Evolutionary conservation across 2,797 vertebrate genomes (phyloP).

Genomic region (Pelobates cultripes): DNA sequence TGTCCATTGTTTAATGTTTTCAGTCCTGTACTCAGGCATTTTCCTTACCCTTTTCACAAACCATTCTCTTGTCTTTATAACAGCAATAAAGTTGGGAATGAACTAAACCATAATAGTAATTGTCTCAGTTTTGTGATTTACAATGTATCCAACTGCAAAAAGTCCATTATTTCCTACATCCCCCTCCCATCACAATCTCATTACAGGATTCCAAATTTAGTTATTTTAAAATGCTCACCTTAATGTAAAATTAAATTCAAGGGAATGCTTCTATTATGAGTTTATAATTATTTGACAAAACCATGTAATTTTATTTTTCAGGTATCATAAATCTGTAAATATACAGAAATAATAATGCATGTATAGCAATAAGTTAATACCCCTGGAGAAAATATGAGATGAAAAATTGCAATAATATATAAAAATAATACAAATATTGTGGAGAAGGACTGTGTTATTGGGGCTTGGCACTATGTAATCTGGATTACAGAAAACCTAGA

Average conservation of each 20-base stretch:
- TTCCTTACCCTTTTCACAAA: slow-evolving; percentile 25
- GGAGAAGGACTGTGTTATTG: too few relatives aligned
- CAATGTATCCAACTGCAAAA: slow-evolving; percentile 41
- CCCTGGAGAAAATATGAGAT: too few relatives aligned
- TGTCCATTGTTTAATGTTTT: slow-evolving; percentile 2
- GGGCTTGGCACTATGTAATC: too few relatives aligned
- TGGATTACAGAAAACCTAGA: too few relatives aligned
- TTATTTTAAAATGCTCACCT: slow-evolving; percentile 39
- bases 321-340: too few relatives aligned
- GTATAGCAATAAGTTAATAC: too few relatives aligned
- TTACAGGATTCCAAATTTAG: slow-evolving; percentile 26
- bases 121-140: slow-evolving; percentile 44
- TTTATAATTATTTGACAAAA: neutral
- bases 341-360: too few relatives aligned
- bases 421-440: too few relatives aligned
- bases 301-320: too few relatives aligned
- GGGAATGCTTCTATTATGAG: neutral
- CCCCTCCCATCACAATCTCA: slow-evolving; percentile 43
- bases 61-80: slow-evolving; percentile 42
- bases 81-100: slow-evolving; percentile 39
- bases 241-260: slow-evolving; percentile 12
- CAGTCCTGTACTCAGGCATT: slow-evolving; percentile 11
- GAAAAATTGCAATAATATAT: too few relatives aligned
- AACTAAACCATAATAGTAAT: slow-evolving; percentile 37
- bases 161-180: slow-evolving; percentile 43